Conservation (phyloP, 2,888 invertebrate species). For the Minunthozetes semirufus region DNA sequence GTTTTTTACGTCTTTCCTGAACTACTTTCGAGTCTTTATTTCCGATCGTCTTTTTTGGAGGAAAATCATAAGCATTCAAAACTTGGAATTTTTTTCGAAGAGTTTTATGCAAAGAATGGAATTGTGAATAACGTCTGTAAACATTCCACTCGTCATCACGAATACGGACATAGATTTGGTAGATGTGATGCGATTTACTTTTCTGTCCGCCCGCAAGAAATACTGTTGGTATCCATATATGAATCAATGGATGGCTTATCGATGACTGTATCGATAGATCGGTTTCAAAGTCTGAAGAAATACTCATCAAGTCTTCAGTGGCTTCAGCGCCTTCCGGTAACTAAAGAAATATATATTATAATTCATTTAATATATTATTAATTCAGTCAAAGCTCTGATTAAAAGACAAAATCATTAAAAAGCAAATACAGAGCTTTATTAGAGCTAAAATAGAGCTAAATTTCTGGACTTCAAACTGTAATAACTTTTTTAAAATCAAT, state of each 20-base stretch:
- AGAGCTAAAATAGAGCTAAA: no score
- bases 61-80: constrained; percentile 64
- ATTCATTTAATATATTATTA: no score
- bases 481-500: no score
- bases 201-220: constrained; percentile 61
- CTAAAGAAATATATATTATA: constrained; percentile 28
- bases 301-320: constrained; percentile 49
- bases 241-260: constrained; percentile 56
- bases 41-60: constrained; percentile 87
- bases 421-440: no score
- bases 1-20: constrained; percentile 71
- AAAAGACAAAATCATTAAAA: no score
- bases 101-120: constrained; percentile 73
- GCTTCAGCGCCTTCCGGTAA: constrained; percentile 47
- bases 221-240: constrained; percentile 79
- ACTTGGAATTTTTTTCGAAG: constrained; percentile 73
- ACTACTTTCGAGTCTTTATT: constrained; percentile 68
- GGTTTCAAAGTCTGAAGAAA: constrained; percentile 47
- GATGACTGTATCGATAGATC: constrained; percentile 40
- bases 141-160: constrained; percentile 89
- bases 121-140: constrained; percentile 88
- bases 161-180: constrained; percentile 75
- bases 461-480: no score
- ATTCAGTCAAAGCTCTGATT: no score
- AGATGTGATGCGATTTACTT: constrained; percentile 67